Evolutionary conservation across 2,113 vertebrate genomes (phyloP).

Genomic region (Ceyx melanurus): DNA sequence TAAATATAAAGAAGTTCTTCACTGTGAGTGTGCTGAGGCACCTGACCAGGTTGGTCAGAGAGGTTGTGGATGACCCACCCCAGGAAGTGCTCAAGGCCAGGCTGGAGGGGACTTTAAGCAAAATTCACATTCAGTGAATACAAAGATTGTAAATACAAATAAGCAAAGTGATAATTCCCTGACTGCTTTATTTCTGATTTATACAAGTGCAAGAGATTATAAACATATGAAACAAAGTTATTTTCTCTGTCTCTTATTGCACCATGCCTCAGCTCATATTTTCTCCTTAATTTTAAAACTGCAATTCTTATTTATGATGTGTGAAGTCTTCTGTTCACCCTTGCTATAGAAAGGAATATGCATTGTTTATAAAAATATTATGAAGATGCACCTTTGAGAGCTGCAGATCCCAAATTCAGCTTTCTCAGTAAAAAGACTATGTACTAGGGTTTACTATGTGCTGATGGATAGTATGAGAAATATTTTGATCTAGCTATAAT

Average conservation of each 20-base stretch:
- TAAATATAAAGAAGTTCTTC: background rate
- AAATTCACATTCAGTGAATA: background rate
- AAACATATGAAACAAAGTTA: background rate
- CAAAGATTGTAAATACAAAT: background rate
- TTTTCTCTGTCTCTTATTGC: background rate
- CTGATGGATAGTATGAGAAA: background rate
- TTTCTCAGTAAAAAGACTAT: background rate
- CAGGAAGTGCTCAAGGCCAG: too few relatives aligned
- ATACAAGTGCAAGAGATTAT: background rate
- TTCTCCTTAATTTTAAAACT: background rate
- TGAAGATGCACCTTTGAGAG: background rate
- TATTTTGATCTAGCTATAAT: background rate
- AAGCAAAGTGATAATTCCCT: background rate
- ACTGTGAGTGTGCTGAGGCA: background rate
- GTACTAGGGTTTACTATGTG: background rate
- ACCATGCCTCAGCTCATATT: background rate
- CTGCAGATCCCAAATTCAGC: background rate
- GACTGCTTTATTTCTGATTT: background rate
- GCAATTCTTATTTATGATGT: background rate
- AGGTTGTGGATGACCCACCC: too few relatives aligned
- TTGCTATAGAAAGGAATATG: background rate
- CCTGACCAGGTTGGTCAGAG: background rate
- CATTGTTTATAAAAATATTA: background rate
- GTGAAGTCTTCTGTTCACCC: background rate
- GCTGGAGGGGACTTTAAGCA: background rate